These are phyloP conservation scores for Psilopsiagon aymara DNA, from an alignment of 2,113 vertebrate species.

Conservation along the genomic window DNA sequence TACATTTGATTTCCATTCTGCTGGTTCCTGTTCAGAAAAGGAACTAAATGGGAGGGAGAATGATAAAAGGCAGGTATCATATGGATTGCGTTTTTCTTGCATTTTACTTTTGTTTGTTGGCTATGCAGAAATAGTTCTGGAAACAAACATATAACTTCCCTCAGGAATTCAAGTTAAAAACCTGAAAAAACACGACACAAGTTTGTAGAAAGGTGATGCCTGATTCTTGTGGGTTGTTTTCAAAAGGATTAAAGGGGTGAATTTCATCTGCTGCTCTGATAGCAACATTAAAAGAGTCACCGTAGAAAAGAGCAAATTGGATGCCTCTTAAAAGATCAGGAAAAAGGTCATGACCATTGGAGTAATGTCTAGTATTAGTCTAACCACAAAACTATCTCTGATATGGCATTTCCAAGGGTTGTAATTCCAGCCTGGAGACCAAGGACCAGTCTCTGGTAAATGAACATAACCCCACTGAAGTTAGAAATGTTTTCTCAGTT, in stretches of 20 bases:
- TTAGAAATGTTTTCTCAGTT: background rate
- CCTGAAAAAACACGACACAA: rapidly evolving
- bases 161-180: background rate
- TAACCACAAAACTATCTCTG: background rate
- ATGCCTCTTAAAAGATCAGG: background rate
- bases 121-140: background rate
- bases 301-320: background rate
- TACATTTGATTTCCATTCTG: conserved; percentile 4
- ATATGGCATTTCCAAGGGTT: background rate
- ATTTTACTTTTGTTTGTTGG: background rate
- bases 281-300: background rate
- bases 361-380: background rate
- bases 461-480: background rate
- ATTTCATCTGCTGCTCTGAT: background rate
- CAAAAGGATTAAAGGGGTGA: background rate
- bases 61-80: background rate
- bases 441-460: background rate
- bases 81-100: background rate
- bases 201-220: background rate
- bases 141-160: background rate
- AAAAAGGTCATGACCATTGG: background rate
- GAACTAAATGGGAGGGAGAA: background rate
- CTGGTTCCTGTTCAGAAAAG: conserved; percentile 17
- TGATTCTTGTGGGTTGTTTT: background rate
- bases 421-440: background rate